Evolutionary conservation across 2,113 vertebrate species (phyloP), one percentile per base, ranked within the genome.

Genomic region (Oxyura jamaicensis): DNA sequence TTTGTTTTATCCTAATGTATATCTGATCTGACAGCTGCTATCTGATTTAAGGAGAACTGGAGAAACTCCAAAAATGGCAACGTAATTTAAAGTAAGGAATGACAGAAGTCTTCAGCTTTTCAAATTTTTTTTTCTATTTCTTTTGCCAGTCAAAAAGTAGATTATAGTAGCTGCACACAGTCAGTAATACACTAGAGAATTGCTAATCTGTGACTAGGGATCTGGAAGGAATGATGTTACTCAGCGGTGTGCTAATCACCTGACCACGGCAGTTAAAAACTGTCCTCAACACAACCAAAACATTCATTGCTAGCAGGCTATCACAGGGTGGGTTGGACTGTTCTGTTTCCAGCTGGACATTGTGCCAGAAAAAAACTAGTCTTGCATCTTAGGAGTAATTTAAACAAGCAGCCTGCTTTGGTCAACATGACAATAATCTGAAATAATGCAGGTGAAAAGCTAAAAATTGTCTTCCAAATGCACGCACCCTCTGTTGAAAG

Each of bases 221-320:
- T 80, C 29, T 75, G 77, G 88, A 84, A 41, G 90, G 93, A 93
- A 78, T 14, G 91, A 89, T 92, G 95, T 7, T 92, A 76, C 92
- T 83, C 95, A 95, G 96, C 93, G 95, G 78, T 13, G 79, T 41
- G 93, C 86, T 96, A 94, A 95, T 88, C 94, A 96, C 95, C 93
- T 89, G 96, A 89, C 72, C 91, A 62, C 0, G 8, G 82, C 68
- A 3, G 77, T 73, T 94, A 63, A 71, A 65, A 86, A 91, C 62
- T 53, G 35, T 90, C 92, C 78, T 94, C 91, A 58, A 66, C 44
- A 22, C 80, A 63, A 22, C 94, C 42, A 85, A 95, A 28, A 33
- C 0, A 8, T 60, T 82, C 89, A 5, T 20, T 8, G 42, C 86
- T 83, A 83, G 7, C 62, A 41, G 79, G 58, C 67, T 62, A 5